phyloP scores from a whole-genome alignment of 2,797 vertebrate genomes.

The Falco naumanni region DNA sequence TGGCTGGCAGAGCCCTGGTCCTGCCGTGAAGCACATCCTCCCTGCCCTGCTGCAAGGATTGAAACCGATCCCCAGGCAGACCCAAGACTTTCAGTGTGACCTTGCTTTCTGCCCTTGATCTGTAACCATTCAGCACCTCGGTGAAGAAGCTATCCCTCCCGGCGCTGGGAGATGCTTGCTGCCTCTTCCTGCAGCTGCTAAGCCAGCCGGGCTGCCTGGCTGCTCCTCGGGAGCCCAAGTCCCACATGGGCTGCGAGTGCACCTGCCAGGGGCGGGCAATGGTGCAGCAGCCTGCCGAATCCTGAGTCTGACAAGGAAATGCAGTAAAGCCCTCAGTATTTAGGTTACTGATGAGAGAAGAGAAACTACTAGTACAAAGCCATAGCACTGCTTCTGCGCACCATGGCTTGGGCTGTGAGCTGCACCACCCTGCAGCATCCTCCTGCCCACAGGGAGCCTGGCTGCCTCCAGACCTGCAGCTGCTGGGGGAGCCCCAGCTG shows the following conservation, averaged over 20 bases:
- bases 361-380: neutral
- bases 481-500: neutral
- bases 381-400: neutral
- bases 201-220: fast-evolving
- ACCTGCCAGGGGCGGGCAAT: neutral
- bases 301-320: neutral
- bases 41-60: neutral
- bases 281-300: neutral
- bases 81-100: neutral
- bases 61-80: neutral
- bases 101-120: neutral
- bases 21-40: neutral
- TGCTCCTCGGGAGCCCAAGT: neutral
- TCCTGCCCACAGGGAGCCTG: neutral
- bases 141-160: fast-evolving
- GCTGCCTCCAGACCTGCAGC: neutral
- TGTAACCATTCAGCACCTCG: neutral
- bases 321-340: neutral
- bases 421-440: neutral
- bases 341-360: neutral
- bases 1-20: neutral
- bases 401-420: neutral
- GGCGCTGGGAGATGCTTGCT: neutral
- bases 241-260: neutral
- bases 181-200: neutral